Percentiles rank a stretch among this genome's conserved stretches.
phyloP scores from a whole-genome alignment of 2,797 vertebrate species.

The Sternarchorhynchus goeldii region DNA sequence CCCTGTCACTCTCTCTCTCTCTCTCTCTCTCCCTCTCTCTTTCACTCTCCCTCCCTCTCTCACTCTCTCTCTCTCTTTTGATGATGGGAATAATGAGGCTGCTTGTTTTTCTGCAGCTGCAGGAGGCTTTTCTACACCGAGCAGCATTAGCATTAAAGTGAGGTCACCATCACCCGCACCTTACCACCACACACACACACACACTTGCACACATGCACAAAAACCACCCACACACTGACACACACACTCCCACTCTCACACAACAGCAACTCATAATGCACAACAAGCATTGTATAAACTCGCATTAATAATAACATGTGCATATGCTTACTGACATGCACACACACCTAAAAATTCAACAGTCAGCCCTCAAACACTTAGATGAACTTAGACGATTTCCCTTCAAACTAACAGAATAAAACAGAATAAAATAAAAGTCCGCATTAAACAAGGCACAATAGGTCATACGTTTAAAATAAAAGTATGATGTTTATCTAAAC shows the following conservation, averaged over 20 bases:
- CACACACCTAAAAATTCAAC: conserved; percentile 13
- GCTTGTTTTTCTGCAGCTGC: conserved; percentile 75
- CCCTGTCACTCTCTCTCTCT: too few species aligned
- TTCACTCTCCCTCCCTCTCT: neutral
- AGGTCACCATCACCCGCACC: conserved; percentile 56
- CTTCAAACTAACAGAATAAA: neutral
- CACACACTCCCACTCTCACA: conserved; percentile 20
- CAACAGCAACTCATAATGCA: conserved; percentile 17
- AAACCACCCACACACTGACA: conserved; percentile 16
- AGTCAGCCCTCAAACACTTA: neutral
- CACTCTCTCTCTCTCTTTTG: conserved; percentile 50
- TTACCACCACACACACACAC: neutral
- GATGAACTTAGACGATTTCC: neutral
- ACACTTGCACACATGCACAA: conserved; percentile 15
- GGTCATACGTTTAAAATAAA: too few species aligned
- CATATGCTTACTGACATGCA: neutral
- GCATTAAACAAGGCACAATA: too few species aligned
- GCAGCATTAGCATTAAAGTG: conserved; percentile 45
- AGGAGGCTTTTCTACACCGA: conserved; percentile 52
- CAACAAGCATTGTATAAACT: neutral
- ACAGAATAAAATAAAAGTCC: too few species aligned
- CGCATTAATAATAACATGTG: neutral
- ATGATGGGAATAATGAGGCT: conserved; percentile 72
- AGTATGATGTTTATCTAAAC: too few species aligned
- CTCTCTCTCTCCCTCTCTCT: too few species aligned